Conservation (phyloP, 2,888 invertebrate species). For the Isoperla grammatica region DNA sequence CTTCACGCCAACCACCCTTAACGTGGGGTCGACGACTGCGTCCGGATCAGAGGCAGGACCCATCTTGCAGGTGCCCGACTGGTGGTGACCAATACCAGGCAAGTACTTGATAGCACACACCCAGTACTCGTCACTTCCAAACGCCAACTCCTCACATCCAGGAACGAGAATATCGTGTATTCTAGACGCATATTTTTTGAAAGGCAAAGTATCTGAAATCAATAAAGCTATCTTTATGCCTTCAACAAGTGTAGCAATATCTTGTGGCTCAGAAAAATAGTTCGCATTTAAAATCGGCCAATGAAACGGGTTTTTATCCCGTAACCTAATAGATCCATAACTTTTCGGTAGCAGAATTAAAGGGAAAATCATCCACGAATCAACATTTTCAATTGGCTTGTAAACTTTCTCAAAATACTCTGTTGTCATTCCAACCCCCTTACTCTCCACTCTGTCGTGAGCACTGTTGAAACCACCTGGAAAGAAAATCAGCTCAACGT, state of each 20-base stretch:
- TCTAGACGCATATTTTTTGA: constrained; percentile 31
- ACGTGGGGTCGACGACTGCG: constrained; percentile 31
- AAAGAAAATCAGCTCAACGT: neutral
- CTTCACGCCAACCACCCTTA: constrained; percentile 31
- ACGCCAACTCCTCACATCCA: constrained; percentile 32
- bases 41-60: constrained; percentile 34
- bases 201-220: constrained; percentile 31
- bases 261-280: constrained; percentile 17
- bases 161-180: constrained; percentile 33
- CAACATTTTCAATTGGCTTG: neutral
- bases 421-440: too few relatives aligned
- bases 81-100: constrained; percentile 23
- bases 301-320: neutral
- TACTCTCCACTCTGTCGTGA: too few relatives aligned
- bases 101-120: constrained; percentile 22
- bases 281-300: constrained; percentile 9
- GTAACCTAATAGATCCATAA: constrained; percentile 2
- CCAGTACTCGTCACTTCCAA: constrained; percentile 31
- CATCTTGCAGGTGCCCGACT: constrained; percentile 38
- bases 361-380: neutral
- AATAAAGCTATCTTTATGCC: constrained; percentile 32
- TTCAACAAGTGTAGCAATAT: constrained; percentile 17
- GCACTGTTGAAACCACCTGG: neutral
- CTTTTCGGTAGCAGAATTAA: constrained; percentile 20
- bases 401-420: neutral